Conservation (phyloP, 1,140 invertebrate genomes). For the Philaenus spumarius region DNA sequence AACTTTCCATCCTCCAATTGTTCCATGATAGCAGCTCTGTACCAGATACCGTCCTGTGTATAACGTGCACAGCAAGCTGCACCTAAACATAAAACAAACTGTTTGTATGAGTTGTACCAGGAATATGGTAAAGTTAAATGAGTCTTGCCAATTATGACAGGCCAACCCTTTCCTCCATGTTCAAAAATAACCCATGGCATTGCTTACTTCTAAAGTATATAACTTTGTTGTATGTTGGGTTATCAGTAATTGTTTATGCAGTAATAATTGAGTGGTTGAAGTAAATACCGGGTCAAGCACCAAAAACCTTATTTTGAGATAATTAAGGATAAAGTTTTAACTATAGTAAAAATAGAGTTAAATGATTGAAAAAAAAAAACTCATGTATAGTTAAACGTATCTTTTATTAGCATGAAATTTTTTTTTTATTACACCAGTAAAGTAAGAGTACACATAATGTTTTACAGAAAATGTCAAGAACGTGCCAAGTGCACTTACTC, state of each 20-base stretch:
- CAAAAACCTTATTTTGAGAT: too few species aligned
- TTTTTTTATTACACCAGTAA: too few species aligned
- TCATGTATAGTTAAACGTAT: too few species aligned
- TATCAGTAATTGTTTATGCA: neutral
- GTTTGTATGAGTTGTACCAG: neutral
- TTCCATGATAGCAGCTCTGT: constrained; percentile 48
- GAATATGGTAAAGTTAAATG: constrained; percentile 22
- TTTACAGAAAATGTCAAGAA: too few species aligned
- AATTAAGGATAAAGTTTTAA: too few species aligned
- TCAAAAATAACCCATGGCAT: constrained; percentile 24
- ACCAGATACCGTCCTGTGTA: constrained; percentile 38
- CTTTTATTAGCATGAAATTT: too few species aligned
- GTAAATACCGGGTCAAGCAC: too few species aligned
- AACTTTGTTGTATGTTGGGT: neutral
- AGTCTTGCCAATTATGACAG: constrained; percentile 18
- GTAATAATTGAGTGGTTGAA: too few species aligned
- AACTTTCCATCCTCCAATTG: constrained; percentile 30
- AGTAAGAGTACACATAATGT: too few species aligned
- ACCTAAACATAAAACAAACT: constrained; percentile 24
- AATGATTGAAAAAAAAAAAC: too few species aligned
- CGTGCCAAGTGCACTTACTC: too few species aligned
- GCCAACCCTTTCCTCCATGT: constrained; percentile 27
- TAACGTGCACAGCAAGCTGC: constrained; percentile 35
- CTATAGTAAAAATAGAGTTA: too few species aligned
- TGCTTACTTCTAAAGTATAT: neutral